Conservation (phyloP, 2,888 invertebrate species). For the Corbicula japonica region DNA sequence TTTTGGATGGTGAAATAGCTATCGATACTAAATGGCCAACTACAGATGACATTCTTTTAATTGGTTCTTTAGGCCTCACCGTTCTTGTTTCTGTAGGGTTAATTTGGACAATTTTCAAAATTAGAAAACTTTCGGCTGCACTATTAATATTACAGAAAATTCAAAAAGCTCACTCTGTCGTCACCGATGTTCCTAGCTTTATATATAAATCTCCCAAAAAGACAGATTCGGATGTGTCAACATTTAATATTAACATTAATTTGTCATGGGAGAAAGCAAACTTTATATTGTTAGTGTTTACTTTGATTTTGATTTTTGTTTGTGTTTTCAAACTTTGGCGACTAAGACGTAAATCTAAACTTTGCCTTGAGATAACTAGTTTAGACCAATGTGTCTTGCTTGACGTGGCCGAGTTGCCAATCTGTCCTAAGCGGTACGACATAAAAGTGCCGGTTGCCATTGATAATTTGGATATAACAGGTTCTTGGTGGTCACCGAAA, state of each 20-base stretch:
- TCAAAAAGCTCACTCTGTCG: neutral
- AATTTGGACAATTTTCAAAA: constrained; percentile 24
- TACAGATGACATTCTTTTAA: constrained; percentile 14
- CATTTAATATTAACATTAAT: too few species aligned
- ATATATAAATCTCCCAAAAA: constrained; percentile 2
- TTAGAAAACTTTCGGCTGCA: constrained; percentile 11
- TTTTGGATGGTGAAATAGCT: constrained; percentile 19
- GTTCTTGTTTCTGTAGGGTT: neutral
- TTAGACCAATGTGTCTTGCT: too few species aligned
- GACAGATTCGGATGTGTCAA: too few species aligned
- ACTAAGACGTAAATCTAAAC: too few species aligned
- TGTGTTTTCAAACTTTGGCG: too few species aligned
- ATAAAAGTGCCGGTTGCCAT: too few species aligned
- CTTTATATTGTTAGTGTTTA: too few species aligned
- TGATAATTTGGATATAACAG: neutral
- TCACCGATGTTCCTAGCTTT: neutral
- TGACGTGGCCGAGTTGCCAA: too few species aligned
- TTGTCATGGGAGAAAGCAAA: too few species aligned
- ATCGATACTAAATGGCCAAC: constrained; percentile 19
- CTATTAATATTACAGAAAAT: constrained; percentile 6
- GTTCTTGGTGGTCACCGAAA: neutral
- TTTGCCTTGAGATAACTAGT: too few species aligned
- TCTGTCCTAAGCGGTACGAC: too few species aligned
- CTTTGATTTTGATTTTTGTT: too few species aligned
- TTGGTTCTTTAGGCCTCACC: neutral